Evolutionary conservation across 1,140 invertebrate species (phyloP), one percentile per base, ranked within the genome.

Genomic region (Pseudomyrmex sp.): DNA sequence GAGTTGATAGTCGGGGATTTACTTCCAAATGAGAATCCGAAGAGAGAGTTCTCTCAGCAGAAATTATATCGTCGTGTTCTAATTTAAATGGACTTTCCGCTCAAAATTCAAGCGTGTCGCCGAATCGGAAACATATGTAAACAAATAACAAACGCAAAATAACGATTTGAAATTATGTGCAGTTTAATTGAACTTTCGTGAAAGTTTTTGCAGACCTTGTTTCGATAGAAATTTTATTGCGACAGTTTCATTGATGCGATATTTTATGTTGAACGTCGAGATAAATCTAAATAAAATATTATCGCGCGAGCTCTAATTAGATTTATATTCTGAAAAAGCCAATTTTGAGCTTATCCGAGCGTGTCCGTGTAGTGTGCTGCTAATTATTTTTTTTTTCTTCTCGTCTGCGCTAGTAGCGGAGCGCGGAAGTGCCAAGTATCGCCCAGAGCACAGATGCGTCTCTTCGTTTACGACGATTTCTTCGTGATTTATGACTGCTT

Each of bases 401-500:
- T 18, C 48, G 44, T 77, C 56, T 10, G 50, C 10, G 13, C 9
- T 46, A n/a, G 12, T 74, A 20, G 8, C 9, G 54, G 18, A 18
- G 3, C 20, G 26, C 8, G 48, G 23, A 65, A 59, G 7, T 73
- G 66, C n/a, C 69, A 73, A 82, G 52, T 66, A 54, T 61, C 18
- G 15, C 56, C 20, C 26, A 15, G 44, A 72, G 61, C 52, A 46
- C 20, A 75, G 46, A 66, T 58, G 76, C 46, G 23, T 18, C 44
- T 76, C 23, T 44, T 52, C 52, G 59, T 58, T 15, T 63, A 23
- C 35, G 66, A 54, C 52, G 46, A 52, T 44, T 46, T 13, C 75
- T 54, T 54, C 63, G 26, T 87, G 82, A 89, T 88, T 89, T 89
- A 89, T 75, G 18, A 58, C 23, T 66, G 62, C 52, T 61, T 83